Percentiles rank a stretch among this genome's conserved stretches.
Evolutionary conservation across 2,888 invertebrate genomes (phyloP).

Genomic region (Orchesella flavescens): DNA sequence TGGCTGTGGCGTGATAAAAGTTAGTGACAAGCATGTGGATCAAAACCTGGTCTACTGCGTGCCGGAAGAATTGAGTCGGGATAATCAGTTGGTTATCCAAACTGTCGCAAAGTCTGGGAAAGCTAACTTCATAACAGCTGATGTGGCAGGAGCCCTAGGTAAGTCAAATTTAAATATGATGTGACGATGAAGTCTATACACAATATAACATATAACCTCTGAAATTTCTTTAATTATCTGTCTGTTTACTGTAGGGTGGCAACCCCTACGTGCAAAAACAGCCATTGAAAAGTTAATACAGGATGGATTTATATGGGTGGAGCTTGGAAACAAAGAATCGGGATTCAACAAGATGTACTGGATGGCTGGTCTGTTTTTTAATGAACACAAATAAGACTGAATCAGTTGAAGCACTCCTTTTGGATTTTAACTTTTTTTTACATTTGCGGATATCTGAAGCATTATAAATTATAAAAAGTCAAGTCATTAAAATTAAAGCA

Average conservation of each 20-base stretch:
- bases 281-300: constrained; percentile 90
- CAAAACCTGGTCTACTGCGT: constrained; percentile 95
- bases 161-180: not conserved
- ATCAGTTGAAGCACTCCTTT: too few relatives aligned
- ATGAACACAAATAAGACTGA: too few relatives aligned
- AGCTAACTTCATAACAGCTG: constrained; percentile 81
- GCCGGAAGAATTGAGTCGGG: constrained; percentile 96
- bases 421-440: too few relatives aligned
- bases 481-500: too few relatives aligned
- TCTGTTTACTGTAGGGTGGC: constrained; percentile 79
- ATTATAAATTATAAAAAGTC: too few relatives aligned
- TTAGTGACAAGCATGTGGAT: constrained; percentile 74
- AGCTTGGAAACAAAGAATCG: constrained; percentile 77
- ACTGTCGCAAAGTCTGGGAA: constrained; percentile 77
- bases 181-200: too few relatives aligned
- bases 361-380: constrained; percentile 89
- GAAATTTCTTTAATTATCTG: not conserved
- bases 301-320: constrained; percentile 96
- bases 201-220: not conserved
- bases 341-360: constrained; percentile 81
- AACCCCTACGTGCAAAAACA: constrained; percentile 82
- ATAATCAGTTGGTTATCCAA: constrained; percentile 91
- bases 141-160: constrained; percentile 79
- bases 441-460: too few relatives aligned
- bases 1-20: constrained; percentile 92